phyloP scores from a whole-genome alignment of 2,113 vertebrate genomes.

The Girardinichthys multiradiatus region DNA sequence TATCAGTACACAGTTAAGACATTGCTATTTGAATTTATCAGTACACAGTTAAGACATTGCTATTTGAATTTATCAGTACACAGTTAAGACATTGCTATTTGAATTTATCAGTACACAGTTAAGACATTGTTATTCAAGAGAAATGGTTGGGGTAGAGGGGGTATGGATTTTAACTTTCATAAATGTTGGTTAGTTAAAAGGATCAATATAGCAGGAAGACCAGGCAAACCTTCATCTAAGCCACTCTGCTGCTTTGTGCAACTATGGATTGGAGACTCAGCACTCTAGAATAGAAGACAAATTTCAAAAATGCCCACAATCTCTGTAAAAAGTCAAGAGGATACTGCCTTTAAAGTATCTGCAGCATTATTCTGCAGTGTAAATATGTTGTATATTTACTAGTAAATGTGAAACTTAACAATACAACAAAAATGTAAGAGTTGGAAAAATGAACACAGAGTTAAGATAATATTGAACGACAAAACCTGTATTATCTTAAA shows the following conservation, averaged over 20 bases:
- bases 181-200: slow-evolving; percentile 7
- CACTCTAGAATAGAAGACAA: not conserved
- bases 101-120: slow-evolving; percentile 19
- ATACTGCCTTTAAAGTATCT: too few relatives aligned
- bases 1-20: not conserved
- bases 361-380: not conserved
- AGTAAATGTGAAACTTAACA: not conserved
- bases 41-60: not conserved
- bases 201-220: not conserved
- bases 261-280: not conserved
- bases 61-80: slow-evolving; percentile 15
- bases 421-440: not conserved
- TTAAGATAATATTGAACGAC: not conserved
- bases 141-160: not conserved
- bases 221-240: slow-evolving; percentile 6
- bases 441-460: not conserved
- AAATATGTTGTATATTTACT: not conserved
- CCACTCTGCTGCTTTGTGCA: not conserved
- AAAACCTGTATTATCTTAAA: not conserved
- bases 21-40: slow-evolving; percentile 7
- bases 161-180: slow-evolving; percentile 9
- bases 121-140: not conserved
- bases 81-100: not conserved
- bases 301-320: not conserved
- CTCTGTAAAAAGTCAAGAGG: not conserved